A percentile compares a stretch with the other conserved stretches of the same genome.
Evolutionary conservation across 1,140 invertebrate species (phyloP).

Genomic region (Drosophila nannoptera): DNA sequence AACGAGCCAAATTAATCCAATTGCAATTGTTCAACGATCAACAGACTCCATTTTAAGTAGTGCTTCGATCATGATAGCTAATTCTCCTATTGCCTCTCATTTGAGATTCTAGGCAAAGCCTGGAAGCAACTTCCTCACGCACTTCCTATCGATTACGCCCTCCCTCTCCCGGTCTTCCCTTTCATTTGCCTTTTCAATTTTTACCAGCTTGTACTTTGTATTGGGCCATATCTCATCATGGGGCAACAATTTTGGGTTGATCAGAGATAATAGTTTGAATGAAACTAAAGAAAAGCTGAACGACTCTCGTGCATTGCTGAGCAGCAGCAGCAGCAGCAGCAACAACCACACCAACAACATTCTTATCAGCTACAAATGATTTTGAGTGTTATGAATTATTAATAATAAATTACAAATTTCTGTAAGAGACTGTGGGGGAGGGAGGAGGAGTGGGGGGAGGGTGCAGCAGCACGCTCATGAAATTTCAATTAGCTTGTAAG

Average conservation of each 20-base stretch:
- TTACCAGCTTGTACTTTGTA: conserved; percentile 31
- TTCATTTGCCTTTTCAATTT: conserved; percentile 8
- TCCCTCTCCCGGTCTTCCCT: too few relatives aligned
- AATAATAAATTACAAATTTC: conserved; percentile 78
- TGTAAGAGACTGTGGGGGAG: not conserved
- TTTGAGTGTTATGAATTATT: conserved; percentile 72
- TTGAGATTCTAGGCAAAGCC: not conserved
- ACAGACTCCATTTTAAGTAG: too few relatives aligned
- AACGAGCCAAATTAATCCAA: too few relatives aligned
- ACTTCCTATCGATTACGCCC: conserved; percentile 20
- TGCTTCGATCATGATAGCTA: too few relatives aligned
- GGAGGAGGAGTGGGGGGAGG: not conserved
- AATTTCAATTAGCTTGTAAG: conserved; percentile 76
- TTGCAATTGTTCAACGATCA: too few relatives aligned
- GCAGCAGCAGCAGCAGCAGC: conserved; percentile 29
- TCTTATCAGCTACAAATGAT: conserved; percentile 14
- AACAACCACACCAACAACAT: conserved; percentile 55
- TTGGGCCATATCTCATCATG: conserved; percentile 32
- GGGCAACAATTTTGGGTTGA: conserved; percentile 37
- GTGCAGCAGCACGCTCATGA: conserved; percentile 64
- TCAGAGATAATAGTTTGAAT: conserved; percentile 64
- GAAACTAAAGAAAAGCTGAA: conserved; percentile 26
- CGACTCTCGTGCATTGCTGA: conserved; percentile 28
- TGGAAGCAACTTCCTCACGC: conserved; percentile 17
- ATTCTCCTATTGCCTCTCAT: not conserved